These are phyloP conservation scores for Hystrix brachyura DNA, from an alignment of 2,113 vertebrate genomes.

Conservation along the genomic window DNA sequence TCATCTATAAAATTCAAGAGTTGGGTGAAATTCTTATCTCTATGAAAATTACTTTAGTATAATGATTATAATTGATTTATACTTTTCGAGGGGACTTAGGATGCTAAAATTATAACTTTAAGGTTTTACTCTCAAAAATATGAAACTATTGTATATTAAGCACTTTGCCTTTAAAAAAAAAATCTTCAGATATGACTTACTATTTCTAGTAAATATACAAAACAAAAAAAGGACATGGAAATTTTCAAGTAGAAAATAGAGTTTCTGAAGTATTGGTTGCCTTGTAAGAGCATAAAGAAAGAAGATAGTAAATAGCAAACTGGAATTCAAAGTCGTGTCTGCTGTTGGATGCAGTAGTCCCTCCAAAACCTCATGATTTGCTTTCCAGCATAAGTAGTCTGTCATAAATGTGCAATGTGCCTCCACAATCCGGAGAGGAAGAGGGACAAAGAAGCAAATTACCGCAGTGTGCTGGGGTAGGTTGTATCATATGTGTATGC, in stretches of 20 bases:
- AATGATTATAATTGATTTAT: background rate
- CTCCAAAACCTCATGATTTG: background rate
- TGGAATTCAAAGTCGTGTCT: background rate
- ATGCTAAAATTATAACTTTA: background rate
- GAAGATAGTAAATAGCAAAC: background rate
- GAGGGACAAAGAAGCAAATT: background rate
- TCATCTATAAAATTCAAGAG: background rate
- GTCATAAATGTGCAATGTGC: no score
- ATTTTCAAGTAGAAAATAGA: background rate
- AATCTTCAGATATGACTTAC: background rate
- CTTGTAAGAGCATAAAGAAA: background rate
- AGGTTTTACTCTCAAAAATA: background rate
- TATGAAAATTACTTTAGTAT: background rate
- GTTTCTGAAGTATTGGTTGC: background rate
- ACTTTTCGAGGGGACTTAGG: background rate
- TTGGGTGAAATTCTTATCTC: background rate
- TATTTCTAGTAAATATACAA: background rate
- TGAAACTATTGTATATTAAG: background rate
- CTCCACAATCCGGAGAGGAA: background rate
- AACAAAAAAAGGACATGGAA: background rate
- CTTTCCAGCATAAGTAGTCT: background rate
- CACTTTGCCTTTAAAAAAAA: background rate
- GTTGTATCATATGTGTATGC: rapidly evolving
- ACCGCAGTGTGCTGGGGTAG: rapidly evolving
- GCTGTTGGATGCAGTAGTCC: no score